Evolutionary conservation across 2,888 invertebrate genomes (phyloP).

Genomic region (Anarsia innoxiella): DNA sequence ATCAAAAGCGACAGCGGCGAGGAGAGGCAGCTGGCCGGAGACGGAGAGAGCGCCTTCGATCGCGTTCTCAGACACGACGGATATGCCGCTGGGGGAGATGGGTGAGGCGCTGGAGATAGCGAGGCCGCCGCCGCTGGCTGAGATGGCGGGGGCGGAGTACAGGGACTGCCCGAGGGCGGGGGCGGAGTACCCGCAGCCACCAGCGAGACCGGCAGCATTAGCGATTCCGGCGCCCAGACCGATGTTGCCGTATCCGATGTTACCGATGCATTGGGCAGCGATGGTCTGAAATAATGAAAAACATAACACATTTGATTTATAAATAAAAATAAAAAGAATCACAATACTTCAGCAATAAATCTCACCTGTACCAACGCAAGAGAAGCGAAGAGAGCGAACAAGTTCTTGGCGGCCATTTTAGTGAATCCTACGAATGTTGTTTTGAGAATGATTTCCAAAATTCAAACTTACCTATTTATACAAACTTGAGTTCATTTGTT

Average conservation of each 20-base stretch:
- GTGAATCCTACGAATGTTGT: too few relatives aligned
- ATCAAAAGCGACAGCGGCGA: slow-evolving; percentile 24
- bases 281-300: too few relatives aligned
- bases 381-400: too few relatives aligned
- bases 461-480: too few relatives aligned
- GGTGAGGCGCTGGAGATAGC: slow-evolving; percentile 19
- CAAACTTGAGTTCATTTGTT: too few relatives aligned
- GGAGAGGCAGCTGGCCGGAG: slow-evolving; percentile 25
- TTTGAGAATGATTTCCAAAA: too few relatives aligned
- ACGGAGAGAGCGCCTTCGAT: slow-evolving; percentile 26
- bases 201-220: background rate
- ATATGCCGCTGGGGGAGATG: slow-evolving; percentile 24
- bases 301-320: too few relatives aligned
- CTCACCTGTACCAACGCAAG: too few relatives aligned
- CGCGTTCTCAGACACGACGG: slow-evolving; percentile 26
- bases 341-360: too few relatives aligned
- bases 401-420: too few relatives aligned
- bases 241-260: background rate
- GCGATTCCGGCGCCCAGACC: background rate
- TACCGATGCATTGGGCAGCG: background rate
- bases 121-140: slow-evolving; percentile 13
- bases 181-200: background rate
- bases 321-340: too few relatives aligned
- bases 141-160: background rate
- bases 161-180: too few relatives aligned